Evolutionary conservation across 2,797 vertebrate species (phyloP).

Genomic region (Varecia variegata): DNA sequence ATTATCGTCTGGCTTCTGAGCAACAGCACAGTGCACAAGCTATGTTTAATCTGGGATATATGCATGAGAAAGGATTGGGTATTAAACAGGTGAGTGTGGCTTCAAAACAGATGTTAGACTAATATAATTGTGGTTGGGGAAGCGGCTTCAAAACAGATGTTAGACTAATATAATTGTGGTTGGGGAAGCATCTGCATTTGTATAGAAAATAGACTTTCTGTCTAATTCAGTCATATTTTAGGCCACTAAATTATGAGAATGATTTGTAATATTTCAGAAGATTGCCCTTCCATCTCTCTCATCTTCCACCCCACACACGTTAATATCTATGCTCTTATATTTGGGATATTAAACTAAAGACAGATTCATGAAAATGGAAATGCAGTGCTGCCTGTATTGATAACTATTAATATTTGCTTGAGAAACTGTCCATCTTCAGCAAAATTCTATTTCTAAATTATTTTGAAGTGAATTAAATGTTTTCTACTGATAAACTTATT

Average conservation of each 20-base stretch:
- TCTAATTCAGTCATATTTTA: background rate
- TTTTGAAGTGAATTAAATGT: slow-evolving; percentile 28
- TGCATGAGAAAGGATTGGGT: slow-evolving; percentile 98
- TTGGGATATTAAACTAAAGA: background rate
- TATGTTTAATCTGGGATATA: slow-evolving; percentile 99
- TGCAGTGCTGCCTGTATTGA: background rate
- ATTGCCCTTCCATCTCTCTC: background rate
- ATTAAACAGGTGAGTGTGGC: slow-evolving; percentile 93
- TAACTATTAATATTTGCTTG: background rate
- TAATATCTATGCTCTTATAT: background rate
- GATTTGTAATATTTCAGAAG: background rate
- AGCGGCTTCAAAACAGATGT: background rate
- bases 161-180: background rate
- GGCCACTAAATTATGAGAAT: background rate
- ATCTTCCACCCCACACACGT: accelerated
- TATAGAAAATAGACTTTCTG: background rate
- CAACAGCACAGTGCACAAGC: slow-evolving; percentile 98
- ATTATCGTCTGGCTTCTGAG: slow-evolving; percentile 97
- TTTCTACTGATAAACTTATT: slow-evolving; percentile 8
- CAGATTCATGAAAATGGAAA: background rate
- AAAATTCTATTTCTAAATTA: background rate
- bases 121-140: background rate
- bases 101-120: background rate
- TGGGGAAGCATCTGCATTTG: background rate
- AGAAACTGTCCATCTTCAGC: background rate